Base-by-base conservation (phyloP, 35 echinoderm and acorn worm species). In the Holothuria glaberrima region DNA sequence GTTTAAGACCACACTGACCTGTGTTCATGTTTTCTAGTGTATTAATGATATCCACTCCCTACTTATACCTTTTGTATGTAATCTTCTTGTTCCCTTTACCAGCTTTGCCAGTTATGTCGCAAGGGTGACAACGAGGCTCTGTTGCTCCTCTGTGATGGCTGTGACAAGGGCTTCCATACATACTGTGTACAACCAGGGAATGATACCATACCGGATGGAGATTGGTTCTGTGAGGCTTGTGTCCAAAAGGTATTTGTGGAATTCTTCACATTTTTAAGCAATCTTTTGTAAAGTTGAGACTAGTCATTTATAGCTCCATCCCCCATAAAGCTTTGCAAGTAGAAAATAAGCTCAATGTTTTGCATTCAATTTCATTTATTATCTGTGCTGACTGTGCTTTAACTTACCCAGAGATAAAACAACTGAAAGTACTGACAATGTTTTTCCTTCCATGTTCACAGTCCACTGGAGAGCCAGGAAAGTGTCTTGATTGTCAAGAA, bases 151-250 rank as follows among this genome's bases (percentile, higher is more conserved):
- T 99, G 97, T 79, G 97, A 99, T 91, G 94, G 97, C 19, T 99
- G 97, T 91, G 97, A 99, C 70, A 94, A 94, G 89, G 97, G 97
- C 93, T 99, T 95, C 93, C 97, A 99, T 92, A 93, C 94, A 28
- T 99, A 99, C 90, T 99, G 97, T 72, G 82, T 99, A 70, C 92
- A 91, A 75, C 97, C 97, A 66, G 92, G 94, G 79, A 93, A 93
- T 82, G 75, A 89, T 3, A 92, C 89, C 19, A 94, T 99, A 44
- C 97, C 97, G 45, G 97, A 99, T 27, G 97, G 97, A 21, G 94
- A 99, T 71, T 99, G 97, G 97, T 99, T 73, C 84, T 99, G 97
- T 68, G 54, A 70, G 30, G 87, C 89, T 56, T 99, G 97, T 88
- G 81, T 93, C 41, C 86, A 88, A 77, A 99, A 99, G 97, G 97